Evolutionary conservation across 2,888 invertebrate species (phyloP).

Genomic region (Mayetiola destructor): DNA sequence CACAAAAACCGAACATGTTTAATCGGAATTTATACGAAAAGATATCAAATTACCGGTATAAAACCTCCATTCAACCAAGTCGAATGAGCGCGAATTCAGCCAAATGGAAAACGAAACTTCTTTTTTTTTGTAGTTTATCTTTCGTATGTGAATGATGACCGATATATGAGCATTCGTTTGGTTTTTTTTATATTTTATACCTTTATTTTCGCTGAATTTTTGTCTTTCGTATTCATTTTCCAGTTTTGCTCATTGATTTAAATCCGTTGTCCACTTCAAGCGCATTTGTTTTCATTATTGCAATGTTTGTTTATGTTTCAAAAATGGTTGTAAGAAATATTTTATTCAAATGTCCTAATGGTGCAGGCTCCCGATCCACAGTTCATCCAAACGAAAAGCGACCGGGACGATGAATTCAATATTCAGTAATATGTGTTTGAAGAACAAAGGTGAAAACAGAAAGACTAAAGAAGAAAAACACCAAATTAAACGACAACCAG

Average conservation of each 20-base stretch:
- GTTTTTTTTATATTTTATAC: neutral
- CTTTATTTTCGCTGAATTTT: neutral
- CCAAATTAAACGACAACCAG: conserved; percentile 7
- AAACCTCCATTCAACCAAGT: no score
- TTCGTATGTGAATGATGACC: conserved; percentile 3
- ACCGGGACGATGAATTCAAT: no score
- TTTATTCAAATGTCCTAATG: neutral
- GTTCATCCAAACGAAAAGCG: no score
- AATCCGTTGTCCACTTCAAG: no score
- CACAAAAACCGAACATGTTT: no score
- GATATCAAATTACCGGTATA: no score
- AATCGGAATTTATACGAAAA: no score
- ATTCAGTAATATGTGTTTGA: no score
- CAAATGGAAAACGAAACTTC: conserved; percentile 10
- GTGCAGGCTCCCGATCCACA: no score
- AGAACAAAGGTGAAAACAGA: neutral
- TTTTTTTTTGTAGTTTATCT: conserved; percentile 6
- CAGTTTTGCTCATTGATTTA: no score
- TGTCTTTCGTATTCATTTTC: no score
- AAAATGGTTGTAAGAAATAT: neutral
- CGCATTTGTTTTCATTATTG: neutral
- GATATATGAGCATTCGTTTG: conserved; percentile 3
- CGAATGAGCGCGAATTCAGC: conserved; percentile 3
- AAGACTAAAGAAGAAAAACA: neutral
- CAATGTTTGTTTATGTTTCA: neutral